phyloP scores from a whole-genome alignment of 2,888 invertebrate genomes.

The Hylaea fasciaria region DNA sequence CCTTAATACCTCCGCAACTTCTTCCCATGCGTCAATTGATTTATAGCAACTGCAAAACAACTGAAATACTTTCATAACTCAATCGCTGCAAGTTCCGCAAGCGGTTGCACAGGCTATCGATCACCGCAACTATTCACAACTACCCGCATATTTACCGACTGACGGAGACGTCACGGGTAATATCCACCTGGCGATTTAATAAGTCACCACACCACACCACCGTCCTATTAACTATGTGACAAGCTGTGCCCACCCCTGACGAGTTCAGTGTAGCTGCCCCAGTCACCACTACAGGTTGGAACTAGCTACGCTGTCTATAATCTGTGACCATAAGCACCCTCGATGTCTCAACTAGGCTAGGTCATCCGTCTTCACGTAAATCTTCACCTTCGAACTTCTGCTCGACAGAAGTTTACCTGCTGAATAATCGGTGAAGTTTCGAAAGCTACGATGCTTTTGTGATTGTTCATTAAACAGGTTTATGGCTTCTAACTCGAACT shows the following conservation, averaged over 20 bases:
- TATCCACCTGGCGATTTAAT: conserved; percentile 67
- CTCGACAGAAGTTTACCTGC: conserved; percentile 19
- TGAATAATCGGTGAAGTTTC: conserved; percentile 34
- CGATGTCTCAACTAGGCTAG: conserved; percentile 10
- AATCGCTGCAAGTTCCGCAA: conserved; percentile 62
- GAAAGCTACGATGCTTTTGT: conserved; percentile 8
- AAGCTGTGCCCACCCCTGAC: conserved; percentile 48
- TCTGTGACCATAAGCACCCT: conserved; percentile 40
- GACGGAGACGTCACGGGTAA: conserved; percentile 73
- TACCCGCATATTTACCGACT: conserved; percentile 70
- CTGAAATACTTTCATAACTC: conserved; percentile 64
- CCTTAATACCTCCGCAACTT: neutral
- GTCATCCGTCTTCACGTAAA: conserved; percentile 53
- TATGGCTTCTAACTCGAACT: neutral
- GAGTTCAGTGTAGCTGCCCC: conserved; percentile 57
- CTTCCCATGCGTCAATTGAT: conserved; percentile 36
- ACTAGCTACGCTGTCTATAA: too few species aligned
- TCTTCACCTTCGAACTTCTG: conserved; percentile 40
- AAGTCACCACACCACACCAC: conserved; percentile 53
- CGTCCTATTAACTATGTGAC: conserved; percentile 17
- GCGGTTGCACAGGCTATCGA: conserved; percentile 65
- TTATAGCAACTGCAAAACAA: conserved; percentile 52
- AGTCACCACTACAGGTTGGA: neutral
- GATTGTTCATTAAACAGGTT: conserved; percentile 10
- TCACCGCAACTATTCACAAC: conserved; percentile 66